phyloP scores from a whole-genome alignment of 2,113 vertebrate genomes.

The Verasper variegatus region DNA sequence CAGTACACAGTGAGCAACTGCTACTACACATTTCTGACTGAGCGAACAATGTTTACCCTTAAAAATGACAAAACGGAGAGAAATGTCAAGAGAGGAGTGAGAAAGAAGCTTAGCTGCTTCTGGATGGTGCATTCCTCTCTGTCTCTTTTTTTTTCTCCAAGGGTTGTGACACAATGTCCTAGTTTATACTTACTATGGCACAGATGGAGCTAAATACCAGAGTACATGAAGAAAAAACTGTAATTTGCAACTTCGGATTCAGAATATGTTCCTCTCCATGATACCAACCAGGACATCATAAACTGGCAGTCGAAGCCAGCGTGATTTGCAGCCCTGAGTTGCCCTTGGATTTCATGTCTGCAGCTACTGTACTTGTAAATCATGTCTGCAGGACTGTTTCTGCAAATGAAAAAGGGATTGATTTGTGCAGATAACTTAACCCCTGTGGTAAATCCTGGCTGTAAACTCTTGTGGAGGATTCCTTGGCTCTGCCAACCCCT shows the following conservation, averaged over 20 bases:
- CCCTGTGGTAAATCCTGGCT: conserved; percentile 67
- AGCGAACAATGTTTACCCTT: conserved; percentile 22
- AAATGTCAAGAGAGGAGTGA: conserved; percentile 25
- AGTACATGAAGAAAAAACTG: conserved; percentile 41
- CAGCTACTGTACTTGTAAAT: conserved; percentile 73
- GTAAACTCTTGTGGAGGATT: conserved; percentile 55
- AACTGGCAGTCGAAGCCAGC: conserved; percentile 45
- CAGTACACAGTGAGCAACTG: neutral
- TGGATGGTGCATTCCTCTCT: conserved; percentile 53
- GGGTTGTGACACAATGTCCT: conserved; percentile 71
- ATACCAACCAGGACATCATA: conserved; percentile 39
- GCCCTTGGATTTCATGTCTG: conserved; percentile 75
- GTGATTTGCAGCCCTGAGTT: conserved; percentile 60
- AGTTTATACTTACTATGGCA: conserved; percentile 62
- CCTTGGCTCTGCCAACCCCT: conserved; percentile 45
- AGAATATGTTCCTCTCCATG: conserved; percentile 49
- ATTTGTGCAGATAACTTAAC: conserved; percentile 75
- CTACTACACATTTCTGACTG: conserved; percentile 6
- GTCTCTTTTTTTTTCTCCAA: conserved; percentile 34
- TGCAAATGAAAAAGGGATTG: conserved; percentile 78
- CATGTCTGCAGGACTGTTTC: conserved; percentile 66
- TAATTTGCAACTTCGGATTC: conserved; percentile 64
- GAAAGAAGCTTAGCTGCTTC: conserved; percentile 19
- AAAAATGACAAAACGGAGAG: conserved; percentile 29
- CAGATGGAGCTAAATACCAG: conserved; percentile 61